phyloP scores from a whole-genome alignment of 2,797 vertebrate genomes.

The Sebastes dallii region DNA sequence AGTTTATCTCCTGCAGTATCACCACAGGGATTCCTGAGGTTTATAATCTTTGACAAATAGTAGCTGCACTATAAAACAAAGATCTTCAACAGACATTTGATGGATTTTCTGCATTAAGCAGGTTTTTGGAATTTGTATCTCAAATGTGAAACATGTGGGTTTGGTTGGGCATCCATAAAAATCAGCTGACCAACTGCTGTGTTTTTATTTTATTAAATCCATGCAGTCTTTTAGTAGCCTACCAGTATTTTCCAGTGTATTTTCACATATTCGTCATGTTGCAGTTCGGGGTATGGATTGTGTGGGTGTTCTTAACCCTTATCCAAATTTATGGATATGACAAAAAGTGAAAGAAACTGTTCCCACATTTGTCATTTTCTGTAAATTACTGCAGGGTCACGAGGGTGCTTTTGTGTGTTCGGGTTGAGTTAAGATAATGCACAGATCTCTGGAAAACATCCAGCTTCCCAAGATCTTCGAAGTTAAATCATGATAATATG shows the following conservation, averaged over 20 bases:
- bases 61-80: neutral
- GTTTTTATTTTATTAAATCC: neutral
- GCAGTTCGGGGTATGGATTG: conserved; percentile 16
- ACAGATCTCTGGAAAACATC: neutral
- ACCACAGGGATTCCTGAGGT: neutral
- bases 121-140: neutral
- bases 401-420: neutral
- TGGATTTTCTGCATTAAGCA: neutral
- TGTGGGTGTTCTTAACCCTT: neutral
- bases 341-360: neutral
- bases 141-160: conserved; percentile 30
- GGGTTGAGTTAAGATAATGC: neutral
- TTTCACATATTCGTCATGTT: neutral
- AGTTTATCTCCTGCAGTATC: conserved; percentile 2
- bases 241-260: neutral
- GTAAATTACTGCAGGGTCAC: neutral
- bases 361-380: neutral
- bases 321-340: neutral
- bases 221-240: neutral
- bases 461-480: neutral
- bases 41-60: conserved; percentile 2
- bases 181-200: conserved; percentile 19
- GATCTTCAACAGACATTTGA: neutral
- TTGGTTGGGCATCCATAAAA: neutral
- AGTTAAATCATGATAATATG: neutral